Percentiles rank a stretch among this genome's conserved stretches.
Conservation (phyloP, 2,113 vertebrate species). For the Dipodomys spectabilis region DNA sequence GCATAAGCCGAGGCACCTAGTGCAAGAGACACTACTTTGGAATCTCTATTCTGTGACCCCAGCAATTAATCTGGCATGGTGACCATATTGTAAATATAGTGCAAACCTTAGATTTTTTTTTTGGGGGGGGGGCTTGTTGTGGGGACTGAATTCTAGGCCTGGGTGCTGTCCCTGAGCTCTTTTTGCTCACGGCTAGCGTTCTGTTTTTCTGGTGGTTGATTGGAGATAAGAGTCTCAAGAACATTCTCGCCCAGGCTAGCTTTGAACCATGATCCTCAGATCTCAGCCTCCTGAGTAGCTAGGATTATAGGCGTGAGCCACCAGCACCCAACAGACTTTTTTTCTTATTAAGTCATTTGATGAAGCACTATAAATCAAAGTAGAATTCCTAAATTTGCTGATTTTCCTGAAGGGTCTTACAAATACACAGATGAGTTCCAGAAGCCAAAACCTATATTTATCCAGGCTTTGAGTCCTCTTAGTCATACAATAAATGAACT, state of each 20-base stretch:
- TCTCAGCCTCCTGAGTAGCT: no score
- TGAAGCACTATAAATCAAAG: slow-evolving; percentile 52
- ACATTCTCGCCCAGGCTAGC: no score
- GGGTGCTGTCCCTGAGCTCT: no score
- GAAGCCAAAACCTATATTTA: slow-evolving; percentile 45
- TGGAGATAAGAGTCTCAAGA: no score
- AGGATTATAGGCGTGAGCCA: no score
- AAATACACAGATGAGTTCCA: slow-evolving; percentile 61
- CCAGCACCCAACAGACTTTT: no score
- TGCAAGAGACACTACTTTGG: not conserved
- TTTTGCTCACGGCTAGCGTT: no score
- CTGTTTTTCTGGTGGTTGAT: no score
- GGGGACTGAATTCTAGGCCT: no score
- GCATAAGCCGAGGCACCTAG: not conserved
- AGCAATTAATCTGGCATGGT: slow-evolving; percentile 55
- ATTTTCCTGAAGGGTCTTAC: slow-evolving; percentile 57
- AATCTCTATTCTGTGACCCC: slow-evolving; percentile 19
- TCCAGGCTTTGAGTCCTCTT: slow-evolving; percentile 53
- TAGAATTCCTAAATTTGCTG: slow-evolving; percentile 33
- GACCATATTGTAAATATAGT: slow-evolving; percentile 62
- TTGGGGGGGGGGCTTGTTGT: not conserved
- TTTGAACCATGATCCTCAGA: no score
- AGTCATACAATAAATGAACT: slow-evolving; percentile 31
- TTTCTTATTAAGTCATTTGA: slow-evolving; percentile 51
- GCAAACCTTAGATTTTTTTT: slow-evolving; percentile 32